phyloP scores from a whole-genome alignment of 2,113 vertebrate genomes.

The Oxyruncus cristatus region DNA sequence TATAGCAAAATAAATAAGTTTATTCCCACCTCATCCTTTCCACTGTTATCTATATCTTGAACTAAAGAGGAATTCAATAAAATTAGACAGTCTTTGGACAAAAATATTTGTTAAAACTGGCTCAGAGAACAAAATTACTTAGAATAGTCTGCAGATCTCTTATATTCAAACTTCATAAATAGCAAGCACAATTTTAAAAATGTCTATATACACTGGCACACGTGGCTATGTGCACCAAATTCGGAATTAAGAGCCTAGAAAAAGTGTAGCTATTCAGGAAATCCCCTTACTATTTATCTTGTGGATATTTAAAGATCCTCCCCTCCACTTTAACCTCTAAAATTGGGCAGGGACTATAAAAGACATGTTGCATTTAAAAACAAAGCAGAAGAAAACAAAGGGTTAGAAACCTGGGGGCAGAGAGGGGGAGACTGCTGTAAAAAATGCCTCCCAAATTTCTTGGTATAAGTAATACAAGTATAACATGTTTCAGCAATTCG shows the following conservation, averaged over 20 bases:
- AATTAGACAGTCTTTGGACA: constrained; percentile 75
- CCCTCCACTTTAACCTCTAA: neutral
- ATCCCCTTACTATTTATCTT: neutral
- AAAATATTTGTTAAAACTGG: constrained; percentile 72
- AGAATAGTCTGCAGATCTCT: constrained; percentile 36
- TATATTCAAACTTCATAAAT: constrained; percentile 49
- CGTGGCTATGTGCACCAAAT: constrained; percentile 1
- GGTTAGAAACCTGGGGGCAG: neutral
- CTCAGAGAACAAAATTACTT: constrained; percentile 66
- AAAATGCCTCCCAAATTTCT: neutral
- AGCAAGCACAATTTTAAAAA: constrained; percentile 61
- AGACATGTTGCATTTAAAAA: constrained; percentile 9
- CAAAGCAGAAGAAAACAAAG: neutral
- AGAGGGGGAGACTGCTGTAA: neutral
- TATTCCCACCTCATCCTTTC: constrained; percentile 53
- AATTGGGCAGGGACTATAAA: constrained; percentile 39
- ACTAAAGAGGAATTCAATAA: constrained; percentile 38
- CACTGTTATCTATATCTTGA: constrained; percentile 52
- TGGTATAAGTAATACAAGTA: neutral
- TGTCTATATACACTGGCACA: constrained; percentile 16
- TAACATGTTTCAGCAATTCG: neutral
- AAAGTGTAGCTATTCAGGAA: constrained; percentile 33
- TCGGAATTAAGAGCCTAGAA: constrained; percentile 24
- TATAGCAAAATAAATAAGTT: constrained; percentile 75
- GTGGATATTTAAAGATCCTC: constrained; percentile 37